Base-by-base conservation (phyloP, 1,140 invertebrate species). In the Chelonus insularis region DNA sequence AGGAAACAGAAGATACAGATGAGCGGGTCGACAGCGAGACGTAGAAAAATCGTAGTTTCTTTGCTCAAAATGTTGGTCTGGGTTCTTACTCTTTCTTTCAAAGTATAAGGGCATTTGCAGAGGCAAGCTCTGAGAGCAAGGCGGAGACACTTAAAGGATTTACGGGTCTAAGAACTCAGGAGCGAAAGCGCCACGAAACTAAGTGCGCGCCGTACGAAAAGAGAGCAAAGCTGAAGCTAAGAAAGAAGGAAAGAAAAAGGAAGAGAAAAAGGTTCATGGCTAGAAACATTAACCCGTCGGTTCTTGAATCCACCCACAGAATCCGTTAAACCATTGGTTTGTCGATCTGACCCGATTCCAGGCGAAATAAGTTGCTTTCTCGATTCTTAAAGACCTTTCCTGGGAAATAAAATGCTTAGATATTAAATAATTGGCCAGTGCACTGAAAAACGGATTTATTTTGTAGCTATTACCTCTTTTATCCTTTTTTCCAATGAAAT, bases 101-200 rank as follows among this genome's bases (percentile, higher is more conserved):
- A n/a, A n/a, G n/a, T n/a, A n/a, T n/a, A 48, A 45, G 41, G 7
- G 41, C 18, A 43, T 43, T 18, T 4, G 41, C 14, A 43, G 16
- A 43, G 16, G 41, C 41, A 14, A 43, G 41, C 18, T 39, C 65
- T 68, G 64, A 68, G 66, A 66, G 64, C 68, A 18, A 59, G 70
- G 64, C 56, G 68, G 71, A 68, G 72, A 75, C 73, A 76, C 73
- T 75, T 76, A 75, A 76, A 76, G 73, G 74, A 76, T 76, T 76
- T 75, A 76, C 74, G 71, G 72, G 65, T 67, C 65, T 72, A 72
- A 76, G 72, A 76, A 75, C 74, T 75, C 65, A 66, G 70, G 66
- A 74, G 63, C 68, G 68, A 57, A 57, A 57, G 56, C 57, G 32
- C 57, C 29, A 18, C 47, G 57, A 59, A 67, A 64, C 65, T 67